Conservation (phyloP, 2,113 vertebrate genomes). For the Pomatorhinus ruficollis region DNA sequence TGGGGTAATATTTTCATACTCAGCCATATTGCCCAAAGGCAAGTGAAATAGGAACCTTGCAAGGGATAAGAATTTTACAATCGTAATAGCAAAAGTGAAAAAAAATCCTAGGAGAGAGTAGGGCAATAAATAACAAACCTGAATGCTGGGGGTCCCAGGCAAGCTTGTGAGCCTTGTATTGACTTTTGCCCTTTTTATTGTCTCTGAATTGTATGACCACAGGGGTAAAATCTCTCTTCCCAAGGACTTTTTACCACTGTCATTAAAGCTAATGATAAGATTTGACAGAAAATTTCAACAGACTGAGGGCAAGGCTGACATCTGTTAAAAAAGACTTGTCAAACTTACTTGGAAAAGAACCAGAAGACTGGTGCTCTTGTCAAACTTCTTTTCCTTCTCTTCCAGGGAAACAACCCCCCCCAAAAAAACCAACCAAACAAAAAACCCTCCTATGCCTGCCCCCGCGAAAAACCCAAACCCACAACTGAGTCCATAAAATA, state of each 20-base stretch:
- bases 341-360: neutral
- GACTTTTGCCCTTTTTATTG: neutral
- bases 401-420: neutral
- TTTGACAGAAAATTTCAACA: neutral
- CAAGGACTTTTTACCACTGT: neutral
- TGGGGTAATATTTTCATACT: neutral
- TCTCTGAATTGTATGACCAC: neutral
- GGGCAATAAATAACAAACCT: neutral
- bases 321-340: neutral
- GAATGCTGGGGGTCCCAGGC: neutral
- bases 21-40: neutral
- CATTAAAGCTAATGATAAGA: neutral
- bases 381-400: neutral
- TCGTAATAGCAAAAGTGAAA: neutral
- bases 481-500: neutral
- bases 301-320: neutral
- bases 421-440: no score
- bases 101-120: neutral
- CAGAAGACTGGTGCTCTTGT: neutral
- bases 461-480: neutral
- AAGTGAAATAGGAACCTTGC: neutral
- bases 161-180: neutral
- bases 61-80: neutral
- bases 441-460: rapidly evolving
- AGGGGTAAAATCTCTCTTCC: neutral